Conservation (phyloP, 2,113 vertebrate species). For the Callithrix jacchus region DNA sequence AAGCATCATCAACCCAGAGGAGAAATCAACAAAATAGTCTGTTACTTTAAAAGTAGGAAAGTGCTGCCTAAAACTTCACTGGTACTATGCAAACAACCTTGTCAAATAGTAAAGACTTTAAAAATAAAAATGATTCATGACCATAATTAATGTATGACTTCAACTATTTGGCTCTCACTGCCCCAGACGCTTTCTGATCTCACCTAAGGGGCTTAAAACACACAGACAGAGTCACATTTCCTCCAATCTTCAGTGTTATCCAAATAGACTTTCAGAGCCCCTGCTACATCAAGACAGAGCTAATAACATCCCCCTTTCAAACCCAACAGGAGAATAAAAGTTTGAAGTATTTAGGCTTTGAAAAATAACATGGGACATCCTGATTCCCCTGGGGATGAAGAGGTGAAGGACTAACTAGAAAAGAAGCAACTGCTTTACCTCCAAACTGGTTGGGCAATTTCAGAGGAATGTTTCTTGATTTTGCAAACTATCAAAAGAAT, state of each 20-base stretch:
- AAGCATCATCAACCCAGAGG: constrained; percentile 16
- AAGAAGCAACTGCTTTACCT: constrained; percentile 60
- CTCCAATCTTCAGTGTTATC: constrained; percentile 78
- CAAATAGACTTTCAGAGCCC: constrained; percentile 75
- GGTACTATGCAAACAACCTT: constrained; percentile 76
- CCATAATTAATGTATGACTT: constrained; percentile 81
- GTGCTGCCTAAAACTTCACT: constrained; percentile 59
- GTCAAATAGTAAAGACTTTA: constrained; percentile 77
- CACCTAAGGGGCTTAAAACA: constrained; percentile 80
- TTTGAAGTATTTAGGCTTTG: constrained; percentile 64
- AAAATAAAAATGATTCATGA: constrained; percentile 81
- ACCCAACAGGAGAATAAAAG: constrained; percentile 65
- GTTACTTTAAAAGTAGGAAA: constrained; percentile 63
- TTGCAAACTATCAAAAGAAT: constrained; percentile 1
- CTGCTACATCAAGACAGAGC: constrained; percentile 71
- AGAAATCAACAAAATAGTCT: constrained; percentile 65
- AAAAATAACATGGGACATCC: constrained; percentile 65
- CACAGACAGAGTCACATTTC: constrained; percentile 81
- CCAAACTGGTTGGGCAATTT: constrained; percentile 24
- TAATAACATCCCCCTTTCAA: constrained; percentile 65
- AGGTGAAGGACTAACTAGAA: constrained; percentile 52
- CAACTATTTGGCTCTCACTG: constrained; percentile 75
- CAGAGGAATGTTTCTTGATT: background rate
- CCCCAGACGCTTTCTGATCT: constrained; percentile 78
- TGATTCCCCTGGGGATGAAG: constrained; percentile 40